Evolutionary conservation across 2,888 invertebrate genomes (phyloP).

Genomic region (Orthonevra nobilis): DNA sequence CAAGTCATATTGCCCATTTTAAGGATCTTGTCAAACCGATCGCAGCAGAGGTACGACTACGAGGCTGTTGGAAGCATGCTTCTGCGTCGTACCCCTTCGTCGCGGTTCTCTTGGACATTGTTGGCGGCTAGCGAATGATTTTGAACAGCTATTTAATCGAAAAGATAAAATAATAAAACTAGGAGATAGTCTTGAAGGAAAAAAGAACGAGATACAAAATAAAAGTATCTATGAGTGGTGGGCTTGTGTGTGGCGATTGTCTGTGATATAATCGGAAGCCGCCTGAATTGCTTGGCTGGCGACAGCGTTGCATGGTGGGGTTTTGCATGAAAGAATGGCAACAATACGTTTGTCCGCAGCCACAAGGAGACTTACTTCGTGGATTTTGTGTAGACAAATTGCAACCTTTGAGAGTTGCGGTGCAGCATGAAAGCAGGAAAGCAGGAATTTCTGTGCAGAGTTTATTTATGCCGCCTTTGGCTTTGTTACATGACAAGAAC

Average conservation of each 20-base stretch:
- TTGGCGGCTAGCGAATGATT: slow-evolving; percentile 37
- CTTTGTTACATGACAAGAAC: not conserved
- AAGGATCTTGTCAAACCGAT: slow-evolving; percentile 72
- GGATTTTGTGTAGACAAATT: slow-evolving; percentile 53
- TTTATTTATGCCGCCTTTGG: not conserved
- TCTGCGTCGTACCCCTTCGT: slow-evolving; percentile 7
- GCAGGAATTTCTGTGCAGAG: slow-evolving; percentile 17
- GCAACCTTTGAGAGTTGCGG: slow-evolving; percentile 24
- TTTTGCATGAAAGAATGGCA: slow-evolving; percentile 50
- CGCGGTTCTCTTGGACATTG: slow-evolving; percentile 4
- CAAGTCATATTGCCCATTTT: slow-evolving; percentile 75
- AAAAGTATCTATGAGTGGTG: slow-evolving; percentile 42
- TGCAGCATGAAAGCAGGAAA: slow-evolving; percentile 27
- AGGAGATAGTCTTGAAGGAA: slow-evolving; percentile 30
- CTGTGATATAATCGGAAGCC: slow-evolving; percentile 70
- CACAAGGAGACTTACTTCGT: slow-evolving; percentile 48
- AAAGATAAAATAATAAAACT: slow-evolving; percentile 61
- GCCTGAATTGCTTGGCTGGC: slow-evolving; percentile 56
- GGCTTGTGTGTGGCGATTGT: slow-evolving; percentile 69
- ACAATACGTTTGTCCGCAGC: too few species aligned
- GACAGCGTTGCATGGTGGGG: slow-evolving; percentile 67
- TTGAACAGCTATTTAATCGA: slow-evolving; percentile 68
- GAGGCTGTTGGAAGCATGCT: slow-evolving; percentile 49
- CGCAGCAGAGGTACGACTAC: slow-evolving; percentile 26
- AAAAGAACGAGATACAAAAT: slow-evolving; percentile 17